These are phyloP conservation scores for Drosophila cognata DNA, from an alignment of 2,888 invertebrate species.

Conservation along the genomic window DNA sequence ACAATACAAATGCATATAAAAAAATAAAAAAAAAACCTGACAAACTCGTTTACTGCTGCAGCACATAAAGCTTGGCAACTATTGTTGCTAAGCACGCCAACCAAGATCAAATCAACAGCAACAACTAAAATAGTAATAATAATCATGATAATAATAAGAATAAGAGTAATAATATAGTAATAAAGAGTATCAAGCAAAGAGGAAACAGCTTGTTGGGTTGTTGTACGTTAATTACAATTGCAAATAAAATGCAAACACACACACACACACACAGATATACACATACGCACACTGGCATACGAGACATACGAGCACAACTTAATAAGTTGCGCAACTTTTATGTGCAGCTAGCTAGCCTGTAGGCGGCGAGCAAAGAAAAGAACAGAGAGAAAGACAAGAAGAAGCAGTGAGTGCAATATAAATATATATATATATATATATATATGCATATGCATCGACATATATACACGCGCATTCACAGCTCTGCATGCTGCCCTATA, in stretches of 20 bases:
- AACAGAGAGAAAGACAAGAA: not conserved
- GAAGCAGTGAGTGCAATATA: slow-evolving; percentile 1
- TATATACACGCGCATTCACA: not conserved
- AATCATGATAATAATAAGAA: slow-evolving; percentile 32
- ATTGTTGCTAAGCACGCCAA: slow-evolving; percentile 72
- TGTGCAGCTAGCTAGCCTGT: slow-evolving; percentile 43
- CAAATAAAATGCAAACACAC: slow-evolving; percentile 65
- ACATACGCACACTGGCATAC: slow-evolving; percentile 2
- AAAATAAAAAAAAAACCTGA: slow-evolving; percentile 54
- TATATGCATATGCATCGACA: not conserved
- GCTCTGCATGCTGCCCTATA: slow-evolving; percentile 54
- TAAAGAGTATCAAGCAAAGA: slow-evolving; percentile 31
- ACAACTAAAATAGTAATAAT: slow-evolving; percentile 11
- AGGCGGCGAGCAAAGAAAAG: slow-evolving; percentile 10
- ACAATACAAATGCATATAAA: not conserved
- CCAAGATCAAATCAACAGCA: slow-evolving; percentile 63
- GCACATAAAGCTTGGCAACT: slow-evolving; percentile 41
- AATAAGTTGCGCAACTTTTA: slow-evolving; percentile 71
- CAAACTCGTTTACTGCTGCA: slow-evolving; percentile 63
- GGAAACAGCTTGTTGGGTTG: slow-evolving; percentile 49
- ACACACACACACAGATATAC: slow-evolving; percentile 11
- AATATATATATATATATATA: not conserved
- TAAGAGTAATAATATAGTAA: slow-evolving; percentile 34
- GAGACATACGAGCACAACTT: slow-evolving; percentile 23
- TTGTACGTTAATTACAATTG: slow-evolving; percentile 68